phyloP scores from a whole-genome alignment of 2,797 vertebrate genomes.

The Enteromius radiatus region DNA sequence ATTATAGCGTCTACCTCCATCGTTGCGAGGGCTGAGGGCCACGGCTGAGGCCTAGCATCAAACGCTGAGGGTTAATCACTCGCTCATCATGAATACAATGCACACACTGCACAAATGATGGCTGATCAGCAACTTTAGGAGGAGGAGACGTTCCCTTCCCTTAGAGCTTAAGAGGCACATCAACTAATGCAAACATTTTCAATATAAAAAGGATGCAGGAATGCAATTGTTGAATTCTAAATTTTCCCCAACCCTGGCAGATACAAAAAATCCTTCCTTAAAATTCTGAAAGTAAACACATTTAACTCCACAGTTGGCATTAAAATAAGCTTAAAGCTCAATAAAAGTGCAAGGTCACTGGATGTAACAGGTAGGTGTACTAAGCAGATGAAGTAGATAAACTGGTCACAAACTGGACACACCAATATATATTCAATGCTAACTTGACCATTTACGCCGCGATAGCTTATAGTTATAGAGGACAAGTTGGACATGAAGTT shows the following conservation, averaged over 20 bases:
- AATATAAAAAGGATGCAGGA: not conserved
- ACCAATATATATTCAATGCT: not conserved
- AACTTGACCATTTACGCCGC: not conserved
- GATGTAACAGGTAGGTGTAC: not conserved
- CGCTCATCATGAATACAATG: slow-evolving; percentile 13
- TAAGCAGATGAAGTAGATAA: not conserved
- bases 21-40: slow-evolving; percentile 83
- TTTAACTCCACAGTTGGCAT: not conserved
- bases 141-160: not conserved
- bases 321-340: not conserved
- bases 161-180: slow-evolving; percentile 4
- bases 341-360: not conserved
- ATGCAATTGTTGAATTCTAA: not conserved
- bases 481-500: slow-evolving; percentile 27
- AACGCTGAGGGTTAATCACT: slow-evolving; percentile 54
- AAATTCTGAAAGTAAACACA: not conserved
- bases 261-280: not conserved
- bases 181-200: not conserved
- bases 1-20: slow-evolving; percentile 81
- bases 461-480: not conserved
- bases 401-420: not conserved
- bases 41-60: slow-evolving; percentile 84
- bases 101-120: slow-evolving; percentile 37
- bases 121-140: slow-evolving; percentile 35
- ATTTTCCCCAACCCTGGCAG: not conserved